phyloP scores from a whole-genome alignment of 2,797 vertebrate genomes.

The Rhodeus uyekii region DNA sequence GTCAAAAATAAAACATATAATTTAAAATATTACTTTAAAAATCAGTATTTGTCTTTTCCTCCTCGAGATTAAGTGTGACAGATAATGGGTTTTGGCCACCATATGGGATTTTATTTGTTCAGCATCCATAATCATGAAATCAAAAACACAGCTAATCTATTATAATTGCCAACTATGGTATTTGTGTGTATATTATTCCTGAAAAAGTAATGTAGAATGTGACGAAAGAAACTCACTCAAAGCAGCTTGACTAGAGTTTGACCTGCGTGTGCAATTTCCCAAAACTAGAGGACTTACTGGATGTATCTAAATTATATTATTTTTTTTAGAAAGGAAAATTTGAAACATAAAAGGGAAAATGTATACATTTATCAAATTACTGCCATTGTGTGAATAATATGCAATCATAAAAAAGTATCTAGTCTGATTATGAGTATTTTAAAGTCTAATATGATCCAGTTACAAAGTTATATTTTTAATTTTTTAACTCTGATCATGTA shows the following conservation, averaged over 20 bases:
- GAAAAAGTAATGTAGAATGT: too few species aligned
- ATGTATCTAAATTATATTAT: too few species aligned
- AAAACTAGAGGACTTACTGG: neutral
- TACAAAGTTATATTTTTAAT: too few species aligned
- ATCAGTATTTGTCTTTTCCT: neutral
- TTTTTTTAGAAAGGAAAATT: neutral
- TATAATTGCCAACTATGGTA: too few species aligned
- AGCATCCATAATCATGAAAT: neutral
- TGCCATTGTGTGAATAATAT: neutral
- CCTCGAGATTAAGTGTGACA: neutral
- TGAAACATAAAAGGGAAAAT: neutral
- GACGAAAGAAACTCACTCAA: too few species aligned
- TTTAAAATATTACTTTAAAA: constrained; percentile 7
- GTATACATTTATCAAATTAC: neutral
- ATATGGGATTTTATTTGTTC: too few species aligned
- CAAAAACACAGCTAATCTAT: too few species aligned
- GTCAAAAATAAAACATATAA: constrained; percentile 43
- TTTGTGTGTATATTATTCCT: too few species aligned
- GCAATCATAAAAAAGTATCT: neutral
- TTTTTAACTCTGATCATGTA: too few species aligned
- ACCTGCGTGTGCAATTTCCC: too few species aligned
- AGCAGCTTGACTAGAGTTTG: too few species aligned
- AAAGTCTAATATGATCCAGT: too few species aligned
- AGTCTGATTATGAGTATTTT: neutral
- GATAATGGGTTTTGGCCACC: neutral